Percentiles rank a stretch among this genome's conserved stretches.
Evolutionary conservation across 2,113 vertebrate genomes (phyloP).

Genomic region (Bambusicola thoracicus): DNA sequence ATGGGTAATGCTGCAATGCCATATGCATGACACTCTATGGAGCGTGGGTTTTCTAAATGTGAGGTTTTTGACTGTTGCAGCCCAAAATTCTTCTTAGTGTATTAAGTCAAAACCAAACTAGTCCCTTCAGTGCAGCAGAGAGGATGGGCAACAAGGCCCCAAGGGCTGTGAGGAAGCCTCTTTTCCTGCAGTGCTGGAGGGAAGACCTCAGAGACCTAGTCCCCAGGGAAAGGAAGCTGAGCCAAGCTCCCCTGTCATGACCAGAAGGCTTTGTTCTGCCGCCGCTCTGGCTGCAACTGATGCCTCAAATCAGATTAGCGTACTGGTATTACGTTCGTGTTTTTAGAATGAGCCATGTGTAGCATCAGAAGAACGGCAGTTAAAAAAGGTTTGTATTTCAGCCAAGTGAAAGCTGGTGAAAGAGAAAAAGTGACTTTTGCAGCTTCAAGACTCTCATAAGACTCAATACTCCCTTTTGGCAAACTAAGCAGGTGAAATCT

Average conservation of each 20-base stretch:
- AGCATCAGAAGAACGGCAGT: background rate
- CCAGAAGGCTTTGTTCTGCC: background rate
- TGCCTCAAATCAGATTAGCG: rapidly evolving
- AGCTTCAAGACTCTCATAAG: background rate
- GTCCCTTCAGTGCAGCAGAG: background rate
- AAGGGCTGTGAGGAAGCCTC: background rate
- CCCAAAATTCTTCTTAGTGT: background rate
- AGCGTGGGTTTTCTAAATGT: background rate
- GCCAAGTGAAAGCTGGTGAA: background rate
- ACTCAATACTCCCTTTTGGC: background rate
- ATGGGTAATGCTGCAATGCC: background rate
- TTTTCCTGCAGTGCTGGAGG: rapidly evolving
- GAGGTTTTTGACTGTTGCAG: rapidly evolving
- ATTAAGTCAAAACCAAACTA: rapidly evolving
- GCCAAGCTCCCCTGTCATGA: rapidly evolving
- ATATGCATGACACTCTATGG: background rate
- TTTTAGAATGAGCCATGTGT: background rate
- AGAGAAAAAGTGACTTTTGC: background rate
- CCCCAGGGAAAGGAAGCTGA: background rate
- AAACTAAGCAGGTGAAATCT: background rate
- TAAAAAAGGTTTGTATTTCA: background rate
- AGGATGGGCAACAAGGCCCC: background rate
- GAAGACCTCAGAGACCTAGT: background rate
- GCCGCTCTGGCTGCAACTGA: rapidly evolving
- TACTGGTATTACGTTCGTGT: background rate